Evolutionary conservation across 2,113 vertebrate species (phyloP).

Genomic region (Gavia stellata): DNA sequence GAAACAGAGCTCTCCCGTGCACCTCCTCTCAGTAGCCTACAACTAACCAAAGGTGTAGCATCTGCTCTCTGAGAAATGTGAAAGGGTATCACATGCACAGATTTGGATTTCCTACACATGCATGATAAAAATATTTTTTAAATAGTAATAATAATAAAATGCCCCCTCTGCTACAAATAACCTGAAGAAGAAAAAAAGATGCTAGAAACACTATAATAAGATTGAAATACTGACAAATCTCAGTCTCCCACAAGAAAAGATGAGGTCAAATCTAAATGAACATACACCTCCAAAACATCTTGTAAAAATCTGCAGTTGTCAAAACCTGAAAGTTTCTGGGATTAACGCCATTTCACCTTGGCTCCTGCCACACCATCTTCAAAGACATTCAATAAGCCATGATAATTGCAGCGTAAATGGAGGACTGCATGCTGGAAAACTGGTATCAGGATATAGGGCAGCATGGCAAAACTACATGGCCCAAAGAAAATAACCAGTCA

Average conservation of each 20-base stretch:
- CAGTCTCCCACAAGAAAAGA: neutral
- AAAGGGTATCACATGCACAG: neutral
- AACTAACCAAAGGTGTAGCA: neutral
- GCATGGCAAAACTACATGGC: neutral
- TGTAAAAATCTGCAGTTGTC: neutral
- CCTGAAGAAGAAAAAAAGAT: neutral
- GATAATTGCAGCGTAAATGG: neutral
- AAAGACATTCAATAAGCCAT: neutral
- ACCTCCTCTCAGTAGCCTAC: neutral
- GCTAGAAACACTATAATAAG: neutral
- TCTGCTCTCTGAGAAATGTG: neutral
- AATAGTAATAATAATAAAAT: neutral
- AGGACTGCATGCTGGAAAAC: neutral
- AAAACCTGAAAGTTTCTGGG: neutral
- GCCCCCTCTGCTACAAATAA: neutral
- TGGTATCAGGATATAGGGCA: neutral
- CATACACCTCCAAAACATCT: neutral
- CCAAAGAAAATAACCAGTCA: neutral
- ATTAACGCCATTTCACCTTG: neutral
- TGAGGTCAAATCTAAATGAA: neutral
- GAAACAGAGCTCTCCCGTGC: too few relatives aligned
- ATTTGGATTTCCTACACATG: neutral
- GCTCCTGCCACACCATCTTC: neutral
- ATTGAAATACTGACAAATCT: neutral
- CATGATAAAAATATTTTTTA: neutral